Evolutionary conservation across 2,797 vertebrate genomes (phyloP), one percentile per base, ranked within the genome.

Genomic region (Scolopax bukidnonensis): DNA sequence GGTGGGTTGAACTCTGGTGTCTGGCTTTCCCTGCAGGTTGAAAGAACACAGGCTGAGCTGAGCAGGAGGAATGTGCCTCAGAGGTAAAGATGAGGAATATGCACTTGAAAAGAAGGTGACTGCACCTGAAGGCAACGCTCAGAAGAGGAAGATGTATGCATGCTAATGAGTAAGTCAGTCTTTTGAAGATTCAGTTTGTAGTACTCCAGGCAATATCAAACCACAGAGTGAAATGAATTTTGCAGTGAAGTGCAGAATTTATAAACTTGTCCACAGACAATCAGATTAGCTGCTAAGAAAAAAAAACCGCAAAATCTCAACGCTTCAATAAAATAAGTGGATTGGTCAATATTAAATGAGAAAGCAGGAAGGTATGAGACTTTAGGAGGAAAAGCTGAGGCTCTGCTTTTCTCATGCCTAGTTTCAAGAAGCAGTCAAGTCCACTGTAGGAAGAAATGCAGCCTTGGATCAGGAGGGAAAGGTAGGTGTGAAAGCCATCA

Each of bases 171-270:
- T 59, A 6, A 83, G 63, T 80, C 11, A 85, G 61, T 64, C 78
- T 91, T 91, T 89, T 93, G 82, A 93, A 92, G 78, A 38, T 53
- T 86, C 57, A 63, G 53, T 92, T 92, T 95, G 73, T 91, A 86
- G 56, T 80, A 87, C 92, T 94, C 24, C 24, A 4, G 95, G 89
- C 87, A 27, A 81, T 41, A 11, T 36, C 2, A 10, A 94, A 78
- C 64, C 76, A 43, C 73, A 54, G 45, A 56, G 28, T 41, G 24
- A 87, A 93, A 73, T 84, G 7, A 71, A 56, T 95, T 96, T 67
- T 73, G 43, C 73, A 50, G 75, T 63, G 67, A 95, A 87, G n/a
- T 25, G 32, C 56, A 23, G 48, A 53, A n/a, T 82, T 87, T 56
- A 93, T 64, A 74, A 89, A 67, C 41, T 82, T 70, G 48, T 32